These are phyloP conservation scores for Augochlora pura DNA, from an alignment of 1,140 invertebrate genomes.

Conservation along the genomic window DNA sequence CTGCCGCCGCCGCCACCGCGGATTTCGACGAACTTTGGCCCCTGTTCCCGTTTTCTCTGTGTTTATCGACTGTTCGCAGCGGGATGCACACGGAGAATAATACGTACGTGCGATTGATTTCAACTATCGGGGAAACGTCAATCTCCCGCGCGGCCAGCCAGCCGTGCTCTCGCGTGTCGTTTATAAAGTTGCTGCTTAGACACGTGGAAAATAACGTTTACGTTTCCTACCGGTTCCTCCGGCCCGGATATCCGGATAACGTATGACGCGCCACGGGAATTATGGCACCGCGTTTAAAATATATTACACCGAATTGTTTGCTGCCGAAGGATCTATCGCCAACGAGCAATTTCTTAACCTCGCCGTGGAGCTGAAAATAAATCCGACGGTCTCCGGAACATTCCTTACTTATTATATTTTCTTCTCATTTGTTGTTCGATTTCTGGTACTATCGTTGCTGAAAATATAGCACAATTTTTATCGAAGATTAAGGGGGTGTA, in stretches of 20 bases:
- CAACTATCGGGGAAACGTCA: conserved; percentile 53
- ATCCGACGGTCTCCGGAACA: background rate
- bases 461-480: no score
- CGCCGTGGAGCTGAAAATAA: background rate
- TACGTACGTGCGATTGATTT: conserved; percentile 50
- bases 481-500: no score
- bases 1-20: background rate
- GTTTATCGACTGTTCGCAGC: conserved; percentile 51
- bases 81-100: conserved; percentile 36
- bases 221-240: conserved; percentile 5
- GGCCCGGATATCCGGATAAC: conserved; percentile 13
- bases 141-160: conserved; percentile 29
- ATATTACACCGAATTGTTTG: background rate
- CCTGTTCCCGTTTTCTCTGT: conserved; percentile 4
- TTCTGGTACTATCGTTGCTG: no score
- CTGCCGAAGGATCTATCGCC: background rate
- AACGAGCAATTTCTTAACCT: background rate
- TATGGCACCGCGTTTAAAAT: conserved; percentile 1
- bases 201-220: conserved; percentile 50
- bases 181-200: conserved; percentile 42
- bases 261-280: conserved; percentile 24
- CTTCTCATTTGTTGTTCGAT: no score
- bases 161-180: conserved; percentile 24
- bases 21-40: no score
- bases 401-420: background rate